Percentiles rank a stretch among this genome's conserved stretches.
Conservation (phyloP, 2,888 invertebrate genomes). For the Macaria notata region DNA sequence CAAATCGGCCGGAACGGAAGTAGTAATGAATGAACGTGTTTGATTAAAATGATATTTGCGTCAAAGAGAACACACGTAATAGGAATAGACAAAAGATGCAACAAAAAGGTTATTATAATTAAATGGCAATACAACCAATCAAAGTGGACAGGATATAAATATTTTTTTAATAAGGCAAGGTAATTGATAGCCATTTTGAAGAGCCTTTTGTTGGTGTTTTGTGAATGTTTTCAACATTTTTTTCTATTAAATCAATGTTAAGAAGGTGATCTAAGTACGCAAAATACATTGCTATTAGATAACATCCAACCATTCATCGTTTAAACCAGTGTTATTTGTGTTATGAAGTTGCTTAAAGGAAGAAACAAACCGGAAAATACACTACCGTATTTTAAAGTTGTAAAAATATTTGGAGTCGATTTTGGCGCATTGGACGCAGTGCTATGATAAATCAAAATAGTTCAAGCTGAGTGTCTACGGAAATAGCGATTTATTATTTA, state of each 20-base stretch:
- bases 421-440: slow-evolving; percentile 15
- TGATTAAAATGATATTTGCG: background rate
- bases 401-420: slow-evolving; percentile 40
- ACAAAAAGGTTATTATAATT: slow-evolving; percentile 47
- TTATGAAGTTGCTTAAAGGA: slow-evolving; percentile 63
- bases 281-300: slow-evolving; percentile 38
- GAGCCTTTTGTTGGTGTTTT: slow-evolving; percentile 83
- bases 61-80: slow-evolving; percentile 6
- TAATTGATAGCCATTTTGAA: slow-evolving; percentile 82
- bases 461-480: slow-evolving; percentile 36
- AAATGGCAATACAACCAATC: slow-evolving; percentile 73
- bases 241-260: slow-evolving; percentile 61
- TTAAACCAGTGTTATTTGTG: slow-evolving; percentile 57
- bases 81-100: slow-evolving; percentile 45
- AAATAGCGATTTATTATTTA: slow-evolving; percentile 56
- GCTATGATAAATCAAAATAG: slow-evolving; percentile 16
- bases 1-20: too few relatives aligned
- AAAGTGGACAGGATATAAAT: slow-evolving; percentile 68
- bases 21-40: too few relatives aligned
- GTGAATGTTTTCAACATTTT: slow-evolving; percentile 79
- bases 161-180: slow-evolving; percentile 75
- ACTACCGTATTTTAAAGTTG: slow-evolving; percentile 57
- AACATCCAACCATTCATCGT: slow-evolving; percentile 42
- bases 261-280: slow-evolving; percentile 41
- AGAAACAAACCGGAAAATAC: slow-evolving; percentile 74